A percentile compares a stretch with the other conserved stretches of the same genome.
These are phyloP conservation scores for Thaleichthys pacificus DNA, from an alignment of 2,797 vertebrate species.

Conservation along the genomic window DNA sequence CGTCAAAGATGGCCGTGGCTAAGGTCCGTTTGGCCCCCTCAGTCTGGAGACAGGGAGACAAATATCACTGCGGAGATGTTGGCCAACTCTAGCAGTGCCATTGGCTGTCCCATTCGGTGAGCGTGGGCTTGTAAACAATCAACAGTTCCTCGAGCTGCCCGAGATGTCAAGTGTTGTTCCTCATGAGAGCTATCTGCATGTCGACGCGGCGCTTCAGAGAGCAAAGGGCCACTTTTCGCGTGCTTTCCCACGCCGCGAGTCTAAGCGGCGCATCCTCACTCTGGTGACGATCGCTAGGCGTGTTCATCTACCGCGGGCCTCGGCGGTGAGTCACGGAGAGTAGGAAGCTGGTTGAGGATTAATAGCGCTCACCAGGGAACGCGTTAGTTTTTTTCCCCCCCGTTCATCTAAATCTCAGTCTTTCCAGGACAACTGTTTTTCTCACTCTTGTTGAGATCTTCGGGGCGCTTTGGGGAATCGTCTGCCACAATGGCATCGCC, in stretches of 20 bases:
- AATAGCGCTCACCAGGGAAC: constrained; percentile 13
- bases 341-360: constrained; percentile 17
- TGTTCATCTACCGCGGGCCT: neutral
- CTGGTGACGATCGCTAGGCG: constrained; percentile 18
- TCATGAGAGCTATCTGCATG: too few species aligned
- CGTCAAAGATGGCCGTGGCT: constrained; percentile 47
- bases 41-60: constrained; percentile 45
- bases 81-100: constrained; percentile 11
- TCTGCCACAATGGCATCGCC: too few species aligned
- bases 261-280: too few species aligned
- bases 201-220: too few species aligned
- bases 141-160: too few species aligned
- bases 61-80: neutral
- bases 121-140: neutral
- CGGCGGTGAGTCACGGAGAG: constrained; percentile 14
- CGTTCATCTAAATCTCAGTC: neutral
- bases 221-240: too few species aligned
- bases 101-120: neutral
- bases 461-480: neutral
- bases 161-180: too few species aligned
- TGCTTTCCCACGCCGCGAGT: constrained; percentile 1
- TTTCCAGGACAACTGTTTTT: neutral
- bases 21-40: constrained; percentile 66
- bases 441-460: neutral
- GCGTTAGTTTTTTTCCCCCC: neutral